A percentile compares a stretch with the other conserved stretches of the same genome.
These are phyloP conservation scores for Tapirus terrestris DNA, from an alignment of 2,113 vertebrate genomes.

Conservation along the genomic window DNA sequence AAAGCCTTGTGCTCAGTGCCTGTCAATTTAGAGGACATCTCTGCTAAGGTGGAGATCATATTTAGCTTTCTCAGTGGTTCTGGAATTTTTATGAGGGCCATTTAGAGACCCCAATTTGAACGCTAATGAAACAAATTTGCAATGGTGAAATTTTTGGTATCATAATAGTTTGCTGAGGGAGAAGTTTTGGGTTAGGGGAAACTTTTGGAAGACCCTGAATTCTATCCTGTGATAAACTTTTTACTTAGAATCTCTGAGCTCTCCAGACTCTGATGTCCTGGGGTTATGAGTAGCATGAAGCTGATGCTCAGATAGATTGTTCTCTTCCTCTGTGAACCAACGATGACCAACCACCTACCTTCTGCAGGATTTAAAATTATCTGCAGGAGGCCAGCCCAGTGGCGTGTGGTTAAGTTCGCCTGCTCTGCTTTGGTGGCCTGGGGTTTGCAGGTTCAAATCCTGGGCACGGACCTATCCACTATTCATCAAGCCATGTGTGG, in stretches of 20 bases:
- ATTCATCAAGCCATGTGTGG: no score
- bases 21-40: background rate
- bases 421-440: no score
- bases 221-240: background rate
- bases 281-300: background rate
- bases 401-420: no score
- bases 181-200: background rate
- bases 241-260: background rate
- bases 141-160: constrained; percentile 8
- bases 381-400: no score
- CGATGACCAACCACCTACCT: background rate
- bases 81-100: background rate
- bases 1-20: background rate
- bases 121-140: background rate
- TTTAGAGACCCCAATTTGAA: background rate
- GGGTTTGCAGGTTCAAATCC: no score
- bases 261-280: background rate
- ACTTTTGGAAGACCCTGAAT: background rate
- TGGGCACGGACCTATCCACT: no score
- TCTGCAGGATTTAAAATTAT: background rate
- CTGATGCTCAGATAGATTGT: background rate
- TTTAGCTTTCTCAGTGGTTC: background rate
- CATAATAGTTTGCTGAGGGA: background rate
- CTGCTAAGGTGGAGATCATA: background rate
- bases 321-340: background rate